Percentiles rank a stretch among this genome's conserved stretches.
Conservation (phyloP, 2,888 invertebrate species). For the Thalpophila matura region DNA sequence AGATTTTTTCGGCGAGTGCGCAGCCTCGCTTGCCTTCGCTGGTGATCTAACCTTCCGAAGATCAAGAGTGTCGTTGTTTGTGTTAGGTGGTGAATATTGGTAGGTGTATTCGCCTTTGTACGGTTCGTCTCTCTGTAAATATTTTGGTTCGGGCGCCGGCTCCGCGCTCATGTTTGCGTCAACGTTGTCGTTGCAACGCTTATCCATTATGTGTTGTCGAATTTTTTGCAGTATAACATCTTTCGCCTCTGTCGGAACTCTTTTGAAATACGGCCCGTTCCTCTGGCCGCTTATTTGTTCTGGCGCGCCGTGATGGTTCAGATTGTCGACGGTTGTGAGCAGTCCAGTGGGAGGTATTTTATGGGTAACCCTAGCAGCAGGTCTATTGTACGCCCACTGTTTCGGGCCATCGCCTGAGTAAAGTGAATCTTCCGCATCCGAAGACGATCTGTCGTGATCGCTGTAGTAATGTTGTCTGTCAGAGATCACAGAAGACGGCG, state of each 20-base stretch:
- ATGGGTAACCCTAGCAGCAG: slow-evolving; percentile 62
- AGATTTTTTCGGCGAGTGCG: slow-evolving; percentile 71
- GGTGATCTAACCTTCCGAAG: slow-evolving; percentile 87
- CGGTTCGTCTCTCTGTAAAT: slow-evolving; percentile 79
- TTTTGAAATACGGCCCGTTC: slow-evolving; percentile 81
- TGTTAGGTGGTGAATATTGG: slow-evolving; percentile 74
- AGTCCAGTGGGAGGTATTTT: slow-evolving; percentile 82
- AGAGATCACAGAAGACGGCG: slow-evolving; percentile 85
- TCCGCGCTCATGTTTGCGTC: slow-evolving; percentile 72
- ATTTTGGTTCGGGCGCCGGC: slow-evolving; percentile 75
- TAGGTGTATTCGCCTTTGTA: slow-evolving; percentile 78
- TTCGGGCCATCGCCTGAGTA: slow-evolving; percentile 81
- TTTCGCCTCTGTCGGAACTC: slow-evolving; percentile 86
- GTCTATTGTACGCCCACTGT: slow-evolving; percentile 76
- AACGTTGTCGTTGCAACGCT: slow-evolving; percentile 81
- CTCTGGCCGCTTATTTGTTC: slow-evolving; percentile 72
- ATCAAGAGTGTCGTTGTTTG: slow-evolving; percentile 82
- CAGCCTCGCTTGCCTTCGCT: slow-evolving; percentile 71
- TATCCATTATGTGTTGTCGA: slow-evolving; percentile 89
- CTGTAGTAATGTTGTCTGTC: slow-evolving; percentile 87
- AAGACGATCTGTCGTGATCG: slow-evolving; percentile 85
- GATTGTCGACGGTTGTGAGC: slow-evolving; percentile 88
- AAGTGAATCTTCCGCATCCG: slow-evolving; percentile 85
- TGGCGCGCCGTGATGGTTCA: slow-evolving; percentile 70
- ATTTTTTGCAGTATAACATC: slow-evolving; percentile 89